Percentiles rank a stretch among this genome's conserved stretches.
Conservation (phyloP, 2,797 vertebrate genomes). For the Anguilla marmorata region DNA sequence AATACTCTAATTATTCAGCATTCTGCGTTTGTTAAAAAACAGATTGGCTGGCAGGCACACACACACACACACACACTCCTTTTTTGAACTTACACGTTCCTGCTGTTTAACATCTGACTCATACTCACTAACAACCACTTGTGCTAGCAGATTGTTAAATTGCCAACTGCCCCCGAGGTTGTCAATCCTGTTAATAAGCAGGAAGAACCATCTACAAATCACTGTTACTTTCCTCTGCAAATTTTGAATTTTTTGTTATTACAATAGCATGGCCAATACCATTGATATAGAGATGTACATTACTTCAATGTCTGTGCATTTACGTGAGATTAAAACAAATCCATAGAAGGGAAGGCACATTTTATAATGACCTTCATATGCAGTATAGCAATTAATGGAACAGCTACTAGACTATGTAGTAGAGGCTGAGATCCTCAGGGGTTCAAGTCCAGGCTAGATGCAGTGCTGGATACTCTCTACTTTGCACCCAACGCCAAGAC, state of each 20-base stretch:
- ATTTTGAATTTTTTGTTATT: too few species aligned
- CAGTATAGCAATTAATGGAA: too few species aligned
- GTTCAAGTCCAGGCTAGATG: too few species aligned
- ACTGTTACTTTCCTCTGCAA: too few species aligned
- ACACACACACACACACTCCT: not conserved
- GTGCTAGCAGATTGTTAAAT: not conserved
- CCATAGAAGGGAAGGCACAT: slow-evolving; percentile 13
- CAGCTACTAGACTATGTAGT: too few species aligned
- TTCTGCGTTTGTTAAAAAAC: not conserved
- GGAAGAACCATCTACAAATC: too few species aligned
- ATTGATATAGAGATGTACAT: not conserved
- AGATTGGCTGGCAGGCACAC: not conserved
- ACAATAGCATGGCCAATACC: too few species aligned
- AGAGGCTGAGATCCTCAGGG: too few species aligned
- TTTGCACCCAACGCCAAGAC: too few species aligned
- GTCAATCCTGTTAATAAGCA: not conserved
- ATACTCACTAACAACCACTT: not conserved
- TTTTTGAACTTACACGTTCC: not conserved
- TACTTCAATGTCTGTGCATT: not conserved
- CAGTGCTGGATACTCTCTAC: too few species aligned
- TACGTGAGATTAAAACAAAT: not conserved
- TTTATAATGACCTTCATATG: too few species aligned
- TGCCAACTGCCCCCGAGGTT: not conserved
- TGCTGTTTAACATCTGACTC: not conserved
- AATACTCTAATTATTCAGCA: not conserved